These are phyloP conservation scores for Aythya baeri DNA, from an alignment of 2,113 vertebrate genomes.

Conservation along the genomic window DNA sequence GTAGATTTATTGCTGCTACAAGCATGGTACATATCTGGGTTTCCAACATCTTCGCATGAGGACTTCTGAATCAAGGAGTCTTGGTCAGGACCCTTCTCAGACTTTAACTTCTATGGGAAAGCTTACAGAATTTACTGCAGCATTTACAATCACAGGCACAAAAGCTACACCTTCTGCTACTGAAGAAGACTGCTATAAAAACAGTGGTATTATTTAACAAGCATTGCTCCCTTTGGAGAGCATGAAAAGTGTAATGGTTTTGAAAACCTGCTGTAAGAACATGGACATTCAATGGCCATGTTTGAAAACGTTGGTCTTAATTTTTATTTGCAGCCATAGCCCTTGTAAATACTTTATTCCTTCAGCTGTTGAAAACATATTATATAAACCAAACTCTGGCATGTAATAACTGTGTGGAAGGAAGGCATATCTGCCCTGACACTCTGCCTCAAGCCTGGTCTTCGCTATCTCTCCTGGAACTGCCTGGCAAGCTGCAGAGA, in stretches of 20 bases:
- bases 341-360: background rate
- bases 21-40: background rate
- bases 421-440: background rate
- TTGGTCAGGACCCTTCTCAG: background rate
- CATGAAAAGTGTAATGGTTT: background rate
- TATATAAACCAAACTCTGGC: background rate
- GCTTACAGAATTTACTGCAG: background rate
- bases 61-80: background rate
- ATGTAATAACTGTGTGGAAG: background rate
- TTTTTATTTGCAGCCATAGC: background rate
- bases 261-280: background rate
- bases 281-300: background rate
- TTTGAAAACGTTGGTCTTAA: background rate
- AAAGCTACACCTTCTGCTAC: background rate
- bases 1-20: background rate
- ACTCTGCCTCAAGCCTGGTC: background rate
- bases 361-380: background rate
- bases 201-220: background rate
- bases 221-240: background rate
- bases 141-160: background rate
- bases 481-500: accelerated
- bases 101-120: background rate
- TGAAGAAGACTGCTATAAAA: background rate
- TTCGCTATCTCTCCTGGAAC: background rate
- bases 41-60: background rate